Evolutionary conservation across 1,140 invertebrate genomes (phyloP).

Genomic region (Caenorhabditis briggsae): DNA sequence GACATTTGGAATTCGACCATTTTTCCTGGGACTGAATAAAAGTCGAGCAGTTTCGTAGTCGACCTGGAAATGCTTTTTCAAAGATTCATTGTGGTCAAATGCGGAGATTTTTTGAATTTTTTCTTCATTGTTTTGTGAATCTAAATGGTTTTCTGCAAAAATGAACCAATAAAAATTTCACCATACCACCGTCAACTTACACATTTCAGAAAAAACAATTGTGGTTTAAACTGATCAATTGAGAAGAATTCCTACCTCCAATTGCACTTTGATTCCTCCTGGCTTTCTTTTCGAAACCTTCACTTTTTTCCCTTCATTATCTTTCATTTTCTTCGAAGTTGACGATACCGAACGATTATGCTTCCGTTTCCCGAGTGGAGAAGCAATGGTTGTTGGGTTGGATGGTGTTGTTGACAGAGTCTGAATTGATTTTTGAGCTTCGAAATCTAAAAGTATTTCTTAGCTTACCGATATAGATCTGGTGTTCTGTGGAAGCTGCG

Average conservation of each 20-base stretch:
- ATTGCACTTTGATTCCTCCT: slow-evolving; percentile 34
- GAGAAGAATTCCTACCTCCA: slow-evolving; percentile 21
- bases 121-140: too few relatives aligned
- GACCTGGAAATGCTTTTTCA: not conserved
- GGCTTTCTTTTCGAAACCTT: slow-evolving; percentile 31
- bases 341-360: not conserved
- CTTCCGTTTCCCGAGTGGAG: slow-evolving; percentile 43
- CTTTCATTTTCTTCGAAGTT: not conserved
- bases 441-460: not conserved
- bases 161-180: too few relatives aligned
- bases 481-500: not conserved
- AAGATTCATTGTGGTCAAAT: too few relatives aligned
- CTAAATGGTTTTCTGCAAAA: too few relatives aligned
- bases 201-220: too few relatives aligned
- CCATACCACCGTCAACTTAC: too few relatives aligned
- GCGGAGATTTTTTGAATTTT: not conserved
- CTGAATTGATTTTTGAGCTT: not conserved
- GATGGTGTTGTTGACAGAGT: slow-evolving; percentile 13
- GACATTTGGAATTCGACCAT: slow-evolving; percentile 30
- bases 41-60: slow-evolving; percentile 40
- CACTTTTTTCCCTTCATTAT: slow-evolving; percentile 42
- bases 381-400: not conserved
- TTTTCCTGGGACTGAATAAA: slow-evolving; percentile 38
- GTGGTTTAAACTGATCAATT: too few relatives aligned
- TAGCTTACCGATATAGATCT: slow-evolving; percentile 23